Percentiles rank a stretch among this genome's conserved stretches.
These are phyloP conservation scores for Rynchops niger DNA, from an alignment of 2,113 vertebrate genomes.

Conservation along the genomic window DNA sequence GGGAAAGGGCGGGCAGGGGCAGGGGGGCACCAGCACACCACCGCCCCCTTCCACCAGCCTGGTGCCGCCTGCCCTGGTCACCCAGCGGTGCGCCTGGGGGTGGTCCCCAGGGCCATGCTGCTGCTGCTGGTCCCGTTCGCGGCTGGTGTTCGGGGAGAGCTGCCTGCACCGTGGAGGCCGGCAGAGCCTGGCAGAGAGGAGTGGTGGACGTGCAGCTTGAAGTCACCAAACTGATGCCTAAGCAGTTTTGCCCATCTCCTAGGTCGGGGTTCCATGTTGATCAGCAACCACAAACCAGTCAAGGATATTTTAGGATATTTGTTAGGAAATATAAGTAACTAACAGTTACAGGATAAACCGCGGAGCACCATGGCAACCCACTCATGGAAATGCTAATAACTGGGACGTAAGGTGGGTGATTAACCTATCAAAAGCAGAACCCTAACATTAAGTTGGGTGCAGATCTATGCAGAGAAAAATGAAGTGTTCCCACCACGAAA, in stretches of 20 bases:
- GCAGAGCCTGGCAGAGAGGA: not conserved
- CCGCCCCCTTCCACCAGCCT: not conserved
- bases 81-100: not conserved
- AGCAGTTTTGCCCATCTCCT: conserved; percentile 44
- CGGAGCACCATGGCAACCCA: conserved; percentile 52
- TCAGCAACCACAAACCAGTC: conserved; percentile 57
- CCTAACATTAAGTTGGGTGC: conserved; percentile 52
- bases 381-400: conserved; percentile 51
- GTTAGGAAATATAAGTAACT: conserved; percentile 44
- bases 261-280: conserved; percentile 13
- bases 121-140: not conserved
- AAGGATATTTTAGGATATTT: conserved; percentile 48
- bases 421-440: conserved; percentile 60
- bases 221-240: conserved; percentile 55
- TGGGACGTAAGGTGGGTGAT: conserved; percentile 40
- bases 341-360: conserved; percentile 26
- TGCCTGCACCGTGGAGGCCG: rapidly evolving
- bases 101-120: not conserved
- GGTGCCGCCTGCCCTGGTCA: not conserved
- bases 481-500: not conserved
- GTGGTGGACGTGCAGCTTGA: not conserved
- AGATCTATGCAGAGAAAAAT: conserved; percentile 42
- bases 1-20: not conserved
- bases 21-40: not conserved
- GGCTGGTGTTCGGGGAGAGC: rapidly evolving